Base-by-base conservation (phyloP, 1,140 invertebrate species). In the Oedothorax gibbosus region DNA sequence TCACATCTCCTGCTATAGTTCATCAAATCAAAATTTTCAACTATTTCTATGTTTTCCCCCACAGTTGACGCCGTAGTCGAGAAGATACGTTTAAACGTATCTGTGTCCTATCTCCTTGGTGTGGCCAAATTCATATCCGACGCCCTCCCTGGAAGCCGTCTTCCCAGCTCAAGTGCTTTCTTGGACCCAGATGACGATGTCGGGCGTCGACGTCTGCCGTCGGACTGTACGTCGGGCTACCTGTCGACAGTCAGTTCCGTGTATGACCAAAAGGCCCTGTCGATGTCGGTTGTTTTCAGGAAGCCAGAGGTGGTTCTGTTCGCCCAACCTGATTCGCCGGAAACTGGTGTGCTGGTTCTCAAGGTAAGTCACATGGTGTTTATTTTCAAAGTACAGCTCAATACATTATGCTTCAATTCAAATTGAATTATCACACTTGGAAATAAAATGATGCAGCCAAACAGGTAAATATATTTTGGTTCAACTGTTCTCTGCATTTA, bases 281-380 rank as follows among this genome's bases (percentile, higher is more conserved):
- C 94, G 2, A 89, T 95, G 86, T 94, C 94, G 1, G 89, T 95
- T 14, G 92, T 94, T 87, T 92, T 95, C 85, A 92, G 94, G 64
- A 93, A 95, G 87, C 95, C 95, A 14, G 95, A 96, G 89, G 91
- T 97, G 50, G 93, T 96, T 88, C 91, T 96, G 71, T 94, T 94
- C 88, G 93, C 94, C 14, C 93, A 94, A 87, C 91, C 93, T 8
- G 92, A 92, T 50, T 92, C 93, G 18, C 91, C 91, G n/a, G 93
- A 93, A 82, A 93, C 94, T n/a, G 92, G 94, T 86, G 93, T 94
- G 20, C 91, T 96, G 64, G 91, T 96, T 8, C 90, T 95, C 2
- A 89, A 90, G 88, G 90, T 91, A 86, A 88, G 87, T 18, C 4
- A 60, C n/a, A 60, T n/a, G 9, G 3, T 60, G 12, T 60, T 60